These are phyloP conservation scores for Prosapia bicincta DNA, from an alignment of 2,888 invertebrate genomes.

Conservation along the genomic window DNA sequence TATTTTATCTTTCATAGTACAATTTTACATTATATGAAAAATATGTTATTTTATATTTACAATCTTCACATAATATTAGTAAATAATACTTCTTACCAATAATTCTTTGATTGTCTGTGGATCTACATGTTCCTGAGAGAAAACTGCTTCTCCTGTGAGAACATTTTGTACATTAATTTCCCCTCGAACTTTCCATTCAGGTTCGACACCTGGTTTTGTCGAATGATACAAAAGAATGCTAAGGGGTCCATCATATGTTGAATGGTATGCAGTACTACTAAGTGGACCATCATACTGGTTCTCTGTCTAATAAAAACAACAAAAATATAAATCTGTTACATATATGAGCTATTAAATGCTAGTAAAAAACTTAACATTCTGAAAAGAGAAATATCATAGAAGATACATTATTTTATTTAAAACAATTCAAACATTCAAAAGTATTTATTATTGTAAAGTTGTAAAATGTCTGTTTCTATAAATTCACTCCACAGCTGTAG, in stretches of 20 bases:
- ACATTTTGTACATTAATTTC: constrained; percentile 31
- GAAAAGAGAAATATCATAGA: too few relatives aligned
- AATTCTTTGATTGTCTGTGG: background rate
- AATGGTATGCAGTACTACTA: constrained; percentile 28
- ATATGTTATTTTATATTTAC: background rate
- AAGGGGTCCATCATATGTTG: constrained; percentile 26
- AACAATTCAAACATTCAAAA: too few relatives aligned
- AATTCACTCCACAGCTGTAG: too few relatives aligned
- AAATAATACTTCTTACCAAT: constrained; percentile 19
- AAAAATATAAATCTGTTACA: too few relatives aligned
- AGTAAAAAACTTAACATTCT: too few relatives aligned
- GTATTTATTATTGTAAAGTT: too few relatives aligned
- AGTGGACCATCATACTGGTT: constrained; percentile 32
- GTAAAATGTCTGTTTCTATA: too few relatives aligned
- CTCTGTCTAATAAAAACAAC: constrained; percentile 24
- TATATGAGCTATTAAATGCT: too few relatives aligned
- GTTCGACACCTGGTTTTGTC: background rate
- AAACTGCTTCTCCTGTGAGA: constrained; percentile 29
- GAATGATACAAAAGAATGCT: constrained; percentile 29
- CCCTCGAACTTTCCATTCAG: constrained; percentile 30
- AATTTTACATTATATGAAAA: background rate
- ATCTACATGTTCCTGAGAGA: constrained; percentile 24
- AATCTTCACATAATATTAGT: background rate
- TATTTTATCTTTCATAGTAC: too few relatives aligned
- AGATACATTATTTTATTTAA: too few relatives aligned